Conservation (phyloP, 2,797 vertebrate species). For the Sebastes aleutianus region DNA sequence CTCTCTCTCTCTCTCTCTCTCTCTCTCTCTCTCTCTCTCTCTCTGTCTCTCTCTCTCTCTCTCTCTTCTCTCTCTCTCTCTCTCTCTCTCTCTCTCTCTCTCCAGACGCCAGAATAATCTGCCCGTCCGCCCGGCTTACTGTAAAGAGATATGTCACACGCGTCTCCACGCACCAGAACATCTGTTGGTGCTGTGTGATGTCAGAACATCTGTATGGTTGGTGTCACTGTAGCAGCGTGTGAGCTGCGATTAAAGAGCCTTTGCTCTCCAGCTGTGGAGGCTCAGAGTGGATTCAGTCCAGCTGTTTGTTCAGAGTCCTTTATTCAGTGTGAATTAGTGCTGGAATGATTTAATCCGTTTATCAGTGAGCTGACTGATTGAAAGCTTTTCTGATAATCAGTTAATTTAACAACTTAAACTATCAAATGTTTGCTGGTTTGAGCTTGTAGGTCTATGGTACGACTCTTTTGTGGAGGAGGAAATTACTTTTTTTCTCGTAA, state of each 20-base stretch:
- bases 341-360: background rate
- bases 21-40: too few relatives aligned
- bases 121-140: background rate
- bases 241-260: background rate
- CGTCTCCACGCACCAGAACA: background rate
- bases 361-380: background rate
- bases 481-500: too few relatives aligned
- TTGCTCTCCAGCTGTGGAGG: background rate
- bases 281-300: background rate
- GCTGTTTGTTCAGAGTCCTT: background rate
- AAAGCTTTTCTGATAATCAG: background rate
- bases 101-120: constrained; percentile 35
- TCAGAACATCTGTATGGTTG: constrained; percentile 21
- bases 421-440: too few relatives aligned
- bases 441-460: too few relatives aligned
- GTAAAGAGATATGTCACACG: background rate
- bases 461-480: too few relatives aligned
- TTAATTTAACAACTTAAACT: background rate
- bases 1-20: too few relatives aligned
- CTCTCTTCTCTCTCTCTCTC: background rate
- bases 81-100: background rate
- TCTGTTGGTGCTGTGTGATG: constrained; percentile 3
- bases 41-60: rapidly evolving
- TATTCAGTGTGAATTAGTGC: background rate
- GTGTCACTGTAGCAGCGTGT: background rate